Conservation (phyloP, 2,113 vertebrate genomes). For the Brachyhypopomus occidentalis region DNA sequence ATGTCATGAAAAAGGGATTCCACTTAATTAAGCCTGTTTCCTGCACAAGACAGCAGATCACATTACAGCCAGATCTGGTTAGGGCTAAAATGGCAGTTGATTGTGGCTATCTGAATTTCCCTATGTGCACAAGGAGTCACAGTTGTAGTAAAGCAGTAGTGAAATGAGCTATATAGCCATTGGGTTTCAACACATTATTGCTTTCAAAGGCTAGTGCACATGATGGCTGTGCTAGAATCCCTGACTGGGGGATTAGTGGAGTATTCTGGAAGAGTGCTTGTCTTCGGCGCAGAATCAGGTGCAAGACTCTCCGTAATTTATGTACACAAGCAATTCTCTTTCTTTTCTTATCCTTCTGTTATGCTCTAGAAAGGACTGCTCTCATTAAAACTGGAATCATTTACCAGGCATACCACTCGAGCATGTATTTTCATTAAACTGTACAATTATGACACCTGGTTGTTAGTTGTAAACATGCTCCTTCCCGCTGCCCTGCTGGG, state of each 20-base stretch:
- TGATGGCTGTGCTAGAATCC: background rate
- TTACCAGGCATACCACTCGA: constrained; percentile 2
- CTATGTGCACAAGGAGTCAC: constrained; percentile 1
- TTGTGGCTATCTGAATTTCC: constrained; percentile 43
- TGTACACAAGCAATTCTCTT: background rate
- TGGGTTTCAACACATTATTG: background rate
- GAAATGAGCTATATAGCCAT: background rate
- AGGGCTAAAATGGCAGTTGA: constrained; percentile 49
- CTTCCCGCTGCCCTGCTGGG: background rate
- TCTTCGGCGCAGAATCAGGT: no score
- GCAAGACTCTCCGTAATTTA: no score
- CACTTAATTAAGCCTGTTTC: constrained; percentile 57
- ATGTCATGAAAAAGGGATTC: constrained; percentile 55
- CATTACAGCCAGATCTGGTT: constrained; percentile 54
- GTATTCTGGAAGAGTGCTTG: background rate
- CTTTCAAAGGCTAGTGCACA: background rate
- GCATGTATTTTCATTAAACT: constrained; percentile 1
- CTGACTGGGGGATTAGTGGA: background rate
- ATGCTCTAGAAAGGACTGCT: background rate
- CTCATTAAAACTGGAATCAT: background rate
- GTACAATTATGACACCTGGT: background rate
- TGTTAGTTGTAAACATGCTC: background rate
- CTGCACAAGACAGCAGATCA: constrained; percentile 49
- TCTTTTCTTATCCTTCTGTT: background rate
- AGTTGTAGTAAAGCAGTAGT: constrained; percentile 29